Evolutionary conservation across 2,113 vertebrate genomes (phyloP).

Genomic region (Lycaon pictus): DNA sequence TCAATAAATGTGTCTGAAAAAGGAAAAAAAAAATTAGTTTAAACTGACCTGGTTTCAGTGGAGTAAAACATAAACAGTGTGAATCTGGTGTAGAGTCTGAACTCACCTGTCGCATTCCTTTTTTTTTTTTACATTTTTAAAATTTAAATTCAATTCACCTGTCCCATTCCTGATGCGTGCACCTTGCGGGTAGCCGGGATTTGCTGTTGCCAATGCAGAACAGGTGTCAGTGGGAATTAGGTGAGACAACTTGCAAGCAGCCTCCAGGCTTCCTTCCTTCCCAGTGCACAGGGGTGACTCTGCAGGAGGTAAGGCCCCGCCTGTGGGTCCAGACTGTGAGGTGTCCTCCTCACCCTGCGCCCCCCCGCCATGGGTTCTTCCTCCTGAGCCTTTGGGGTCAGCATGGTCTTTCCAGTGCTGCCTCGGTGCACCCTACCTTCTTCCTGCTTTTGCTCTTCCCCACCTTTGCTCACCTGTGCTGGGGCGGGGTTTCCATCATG

Average conservation of each 20-base stretch:
- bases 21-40: too few species aligned
- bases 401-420: fast-evolving
- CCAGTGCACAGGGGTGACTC: too few species aligned
- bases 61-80: fast-evolving
- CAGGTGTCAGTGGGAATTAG: neutral
- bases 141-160: neutral
- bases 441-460: fast-evolving
- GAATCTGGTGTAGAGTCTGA: neutral
- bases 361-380: neutral
- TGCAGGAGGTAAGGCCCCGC: too few species aligned
- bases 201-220: neutral
- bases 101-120: neutral
- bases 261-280: neutral
- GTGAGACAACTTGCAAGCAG: neutral
- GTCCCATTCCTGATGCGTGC: neutral
- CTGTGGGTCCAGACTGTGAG: too few species aligned
- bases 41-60: too few species aligned
- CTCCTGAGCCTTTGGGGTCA: fast-evolving
- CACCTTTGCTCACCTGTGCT: neutral
- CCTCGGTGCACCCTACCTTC: neutral
- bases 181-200: neutral
- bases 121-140: too few species aligned
- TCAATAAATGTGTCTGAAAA: too few species aligned
- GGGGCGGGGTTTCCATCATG: too few species aligned
- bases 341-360: too few species aligned